Percentiles rank a stretch among this genome's conserved stretches.
Conservation (phyloP, 30 jellyfish, hydroid and myxozoan species). For the Haliclystus octoradiatus region DNA sequence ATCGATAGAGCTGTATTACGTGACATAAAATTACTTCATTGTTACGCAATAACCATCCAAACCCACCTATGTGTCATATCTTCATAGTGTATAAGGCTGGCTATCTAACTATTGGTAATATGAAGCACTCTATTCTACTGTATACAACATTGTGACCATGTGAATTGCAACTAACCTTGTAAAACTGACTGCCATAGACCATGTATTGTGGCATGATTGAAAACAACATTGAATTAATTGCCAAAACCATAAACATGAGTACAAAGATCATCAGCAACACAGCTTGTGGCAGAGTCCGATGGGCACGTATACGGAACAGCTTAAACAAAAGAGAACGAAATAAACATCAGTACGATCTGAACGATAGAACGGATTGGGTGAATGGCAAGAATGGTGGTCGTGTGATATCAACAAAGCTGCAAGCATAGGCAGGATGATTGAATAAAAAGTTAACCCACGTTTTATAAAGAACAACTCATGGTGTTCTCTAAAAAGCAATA, state of each 20-base stretch:
- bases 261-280: conserved; percentile 67
- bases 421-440: not conserved
- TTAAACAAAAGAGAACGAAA: not conserved
- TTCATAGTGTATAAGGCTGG: too few species aligned
- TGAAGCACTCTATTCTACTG: too few species aligned
- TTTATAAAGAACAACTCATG: not conserved
- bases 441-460: not conserved
- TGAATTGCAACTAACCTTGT: too few species aligned
- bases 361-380: too few species aligned
- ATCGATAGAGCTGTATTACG: too few species aligned
- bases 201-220: conserved; percentile 73
- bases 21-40: too few species aligned
- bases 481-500: not conserved
- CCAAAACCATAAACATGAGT: conserved; percentile 72
- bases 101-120: too few species aligned
- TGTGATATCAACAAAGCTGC: not conserved
- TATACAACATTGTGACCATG: too few species aligned
- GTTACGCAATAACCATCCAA: too few species aligned
- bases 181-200: conserved; percentile 67
- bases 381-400: too few species aligned
- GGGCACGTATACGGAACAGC: conserved; percentile 67
- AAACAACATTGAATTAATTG: conserved; percentile 53
- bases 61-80: too few species aligned
- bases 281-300: conserved; percentile 95
- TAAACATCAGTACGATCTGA: too few species aligned